A percentile compares a stretch with the other conserved stretches of the same genome.
These are phyloP conservation scores for Sepiola atlantica DNA, from an alignment of 2,888 invertebrate species.

Conservation along the genomic window DNA sequence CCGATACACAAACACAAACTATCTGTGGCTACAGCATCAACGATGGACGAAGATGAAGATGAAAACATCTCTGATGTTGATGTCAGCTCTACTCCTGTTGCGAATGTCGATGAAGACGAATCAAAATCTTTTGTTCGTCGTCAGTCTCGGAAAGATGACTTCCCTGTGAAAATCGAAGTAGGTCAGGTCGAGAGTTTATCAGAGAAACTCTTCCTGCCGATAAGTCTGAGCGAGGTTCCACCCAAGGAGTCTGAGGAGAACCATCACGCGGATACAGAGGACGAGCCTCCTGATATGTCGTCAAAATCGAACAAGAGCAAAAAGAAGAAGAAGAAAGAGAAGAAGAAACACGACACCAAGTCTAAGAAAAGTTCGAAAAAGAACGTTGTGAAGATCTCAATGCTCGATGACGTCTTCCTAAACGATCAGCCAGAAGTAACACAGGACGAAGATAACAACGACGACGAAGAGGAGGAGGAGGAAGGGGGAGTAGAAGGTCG, in stretches of 20 bases:
- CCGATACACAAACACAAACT: background rate
- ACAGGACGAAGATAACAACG: background rate
- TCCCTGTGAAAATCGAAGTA: background rate
- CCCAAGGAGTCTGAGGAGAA: constrained; percentile 43
- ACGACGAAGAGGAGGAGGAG: background rate
- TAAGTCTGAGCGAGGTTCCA: background rate
- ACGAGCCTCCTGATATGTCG: constrained; percentile 48
- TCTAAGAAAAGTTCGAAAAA: constrained; percentile 46
- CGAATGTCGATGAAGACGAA: background rate
- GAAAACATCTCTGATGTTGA: background rate
- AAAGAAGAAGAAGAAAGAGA: constrained; percentile 53
- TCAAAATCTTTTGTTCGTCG: background rate
- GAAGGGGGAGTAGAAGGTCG: background rate
- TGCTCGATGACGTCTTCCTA: constrained; percentile 11
- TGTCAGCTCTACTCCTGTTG: background rate
- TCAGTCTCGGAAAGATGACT: background rate
- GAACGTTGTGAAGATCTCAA: constrained; percentile 41
- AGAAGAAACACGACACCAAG: constrained; percentile 49
- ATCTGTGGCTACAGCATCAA: background rate
- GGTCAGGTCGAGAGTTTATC: background rate
- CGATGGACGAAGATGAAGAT: background rate
- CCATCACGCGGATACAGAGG: constrained; percentile 52
- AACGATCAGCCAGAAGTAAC: background rate
- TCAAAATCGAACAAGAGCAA: constrained; percentile 55
- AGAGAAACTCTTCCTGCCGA: constrained; percentile 16